Evolutionary conservation across 2,888 invertebrate species (phyloP).

Genomic region (Rhodophaea formosa): DNA sequence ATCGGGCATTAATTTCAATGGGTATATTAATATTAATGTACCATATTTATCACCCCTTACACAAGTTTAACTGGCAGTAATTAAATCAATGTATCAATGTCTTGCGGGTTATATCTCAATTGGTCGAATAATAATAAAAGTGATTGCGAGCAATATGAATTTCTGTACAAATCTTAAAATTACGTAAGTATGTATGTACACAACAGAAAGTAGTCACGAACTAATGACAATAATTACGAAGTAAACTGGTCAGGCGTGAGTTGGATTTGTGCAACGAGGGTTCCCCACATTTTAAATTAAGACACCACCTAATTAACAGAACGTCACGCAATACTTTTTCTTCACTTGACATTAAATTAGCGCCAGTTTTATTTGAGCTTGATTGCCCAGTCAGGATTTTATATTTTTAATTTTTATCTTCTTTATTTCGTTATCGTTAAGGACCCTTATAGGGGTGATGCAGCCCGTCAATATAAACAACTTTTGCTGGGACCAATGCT

Average conservation of each 20-base stretch:
- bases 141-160: constrained; percentile 2
- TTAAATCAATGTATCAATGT: constrained; percentile 4
- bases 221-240: constrained; percentile 61
- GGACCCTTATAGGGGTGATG: too few relatives aligned
- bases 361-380: too few relatives aligned
- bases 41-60: constrained; percentile 7
- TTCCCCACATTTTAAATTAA: not conserved
- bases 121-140: not conserved
- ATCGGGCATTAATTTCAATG: constrained; percentile 9
- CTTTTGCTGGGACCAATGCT: too few relatives aligned
- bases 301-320: too few relatives aligned
- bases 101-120: not conserved
- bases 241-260: not conserved
- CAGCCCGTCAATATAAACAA: too few relatives aligned
- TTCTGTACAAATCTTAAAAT: not conserved
- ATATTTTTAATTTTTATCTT: too few relatives aligned
- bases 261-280: not conserved
- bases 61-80: constrained; percentile 6
- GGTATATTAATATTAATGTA: constrained; percentile 11
- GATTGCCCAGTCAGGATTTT: too few relatives aligned
- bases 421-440: too few relatives aligned
- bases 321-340: too few relatives aligned
- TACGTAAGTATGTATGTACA: not conserved
- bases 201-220: constrained; percentile 44
- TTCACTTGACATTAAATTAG: too few relatives aligned